Conservation (phyloP, 2,888 invertebrate genomes). For the Coleophora deauratella region DNA sequence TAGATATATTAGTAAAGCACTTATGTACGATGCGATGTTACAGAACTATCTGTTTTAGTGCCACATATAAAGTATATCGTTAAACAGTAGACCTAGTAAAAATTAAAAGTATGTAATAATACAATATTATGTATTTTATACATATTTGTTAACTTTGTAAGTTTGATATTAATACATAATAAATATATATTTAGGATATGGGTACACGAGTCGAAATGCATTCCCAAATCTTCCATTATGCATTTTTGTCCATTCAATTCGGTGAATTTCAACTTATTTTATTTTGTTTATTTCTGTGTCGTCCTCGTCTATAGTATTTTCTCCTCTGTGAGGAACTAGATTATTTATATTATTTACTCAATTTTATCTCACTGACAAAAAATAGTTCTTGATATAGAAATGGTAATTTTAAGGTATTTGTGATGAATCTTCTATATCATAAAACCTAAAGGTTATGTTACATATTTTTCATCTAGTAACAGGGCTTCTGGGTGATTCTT, state of each 20-base stretch:
- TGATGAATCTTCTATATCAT: too few species aligned
- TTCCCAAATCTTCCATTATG: constrained; percentile 57
- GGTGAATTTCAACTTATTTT: constrained; percentile 17
- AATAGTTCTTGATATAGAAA: not conserved
- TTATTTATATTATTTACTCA: too few species aligned
- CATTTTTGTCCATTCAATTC: constrained; percentile 37
- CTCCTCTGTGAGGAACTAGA: constrained; percentile 38
- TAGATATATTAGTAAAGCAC: constrained; percentile 33
- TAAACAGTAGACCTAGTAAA: constrained; percentile 27
- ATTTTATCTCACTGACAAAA: not conserved
- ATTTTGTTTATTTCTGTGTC: constrained; percentile 25
- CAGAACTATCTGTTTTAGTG: constrained; percentile 27
- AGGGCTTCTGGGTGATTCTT: constrained; percentile 62
- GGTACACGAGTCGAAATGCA: constrained; percentile 48
- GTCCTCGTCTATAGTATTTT: constrained; percentile 21
- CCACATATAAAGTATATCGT: constrained; percentile 24
- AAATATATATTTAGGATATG: constrained; percentile 25
- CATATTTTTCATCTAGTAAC: constrained; percentile 35
- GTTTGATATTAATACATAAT: too few species aligned
- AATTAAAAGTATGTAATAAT: constrained; percentile 32
- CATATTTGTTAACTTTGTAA: constrained; percentile 52
- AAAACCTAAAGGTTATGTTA: constrained; percentile 11
- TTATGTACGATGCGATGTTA: constrained; percentile 24
- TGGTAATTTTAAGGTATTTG: not conserved
- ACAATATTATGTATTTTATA: constrained; percentile 28